Conservation (phyloP, 2,797 vertebrate species). For the Mastacembelus armatus region DNA sequence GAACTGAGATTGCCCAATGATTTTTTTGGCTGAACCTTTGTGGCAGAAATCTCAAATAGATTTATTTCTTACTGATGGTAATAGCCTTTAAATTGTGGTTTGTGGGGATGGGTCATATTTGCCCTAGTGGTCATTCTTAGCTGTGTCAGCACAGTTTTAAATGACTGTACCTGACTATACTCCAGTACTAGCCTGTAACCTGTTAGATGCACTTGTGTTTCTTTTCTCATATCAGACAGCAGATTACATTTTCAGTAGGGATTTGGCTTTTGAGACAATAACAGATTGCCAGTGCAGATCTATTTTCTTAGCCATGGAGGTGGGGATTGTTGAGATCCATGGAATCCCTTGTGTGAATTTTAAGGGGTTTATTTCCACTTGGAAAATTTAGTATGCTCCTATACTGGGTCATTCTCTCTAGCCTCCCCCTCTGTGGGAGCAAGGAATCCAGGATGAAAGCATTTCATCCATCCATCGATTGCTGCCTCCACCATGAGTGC, state of each 20-base stretch:
- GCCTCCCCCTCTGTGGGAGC: constrained; percentile 36
- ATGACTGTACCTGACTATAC: constrained; percentile 16
- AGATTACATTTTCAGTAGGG: constrained; percentile 17
- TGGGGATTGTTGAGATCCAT: constrained; percentile 37
- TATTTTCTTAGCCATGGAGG: constrained; percentile 33
- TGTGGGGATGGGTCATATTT: constrained; percentile 53
- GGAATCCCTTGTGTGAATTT: constrained; percentile 53
- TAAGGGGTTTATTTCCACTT: constrained; percentile 56
- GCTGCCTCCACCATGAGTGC: constrained; percentile 42
- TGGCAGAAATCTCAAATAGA: constrained; percentile 38
- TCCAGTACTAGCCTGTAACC: constrained; percentile 17
- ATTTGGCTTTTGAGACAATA: constrained; percentile 35
- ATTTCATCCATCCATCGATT: constrained; percentile 61
- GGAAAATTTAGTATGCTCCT: constrained; percentile 42
- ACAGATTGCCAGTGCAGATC: constrained; percentile 25
- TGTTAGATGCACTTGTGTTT: constrained; percentile 31
- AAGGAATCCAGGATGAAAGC: constrained; percentile 52
- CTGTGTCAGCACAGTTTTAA: constrained; percentile 56
- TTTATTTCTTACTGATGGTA: constrained; percentile 47
- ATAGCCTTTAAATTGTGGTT: constrained; percentile 54
- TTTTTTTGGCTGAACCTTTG: constrained; percentile 56
- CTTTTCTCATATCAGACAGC: constrained; percentile 5
- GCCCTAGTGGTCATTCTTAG: constrained; percentile 46
- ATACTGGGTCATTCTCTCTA: constrained; percentile 57
- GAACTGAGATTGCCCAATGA: constrained; percentile 29